Evolutionary conservation across 2,797 vertebrate species (phyloP).

Genomic region (Onychomys arenicola): DNA sequence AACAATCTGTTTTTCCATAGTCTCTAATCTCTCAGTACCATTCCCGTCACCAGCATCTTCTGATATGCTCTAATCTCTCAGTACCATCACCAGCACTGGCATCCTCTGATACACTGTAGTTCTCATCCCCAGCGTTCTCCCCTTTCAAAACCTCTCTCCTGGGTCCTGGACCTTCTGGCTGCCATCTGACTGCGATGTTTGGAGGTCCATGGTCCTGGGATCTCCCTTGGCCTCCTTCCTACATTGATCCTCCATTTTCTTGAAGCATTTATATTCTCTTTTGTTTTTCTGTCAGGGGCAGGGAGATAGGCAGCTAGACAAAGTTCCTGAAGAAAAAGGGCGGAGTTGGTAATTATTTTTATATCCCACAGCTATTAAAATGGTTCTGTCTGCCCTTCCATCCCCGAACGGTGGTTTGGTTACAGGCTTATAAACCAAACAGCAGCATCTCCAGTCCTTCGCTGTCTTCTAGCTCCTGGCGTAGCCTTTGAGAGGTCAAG

Average conservation of each 20-base stretch:
- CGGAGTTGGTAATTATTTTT: not conserved
- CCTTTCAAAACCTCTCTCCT: not conserved
- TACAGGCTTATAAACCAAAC: not conserved
- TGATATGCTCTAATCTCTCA: not conserved
- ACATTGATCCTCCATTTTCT: not conserved
- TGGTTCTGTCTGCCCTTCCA: not conserved
- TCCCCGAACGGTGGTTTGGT: not conserved
- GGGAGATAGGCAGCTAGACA: too few relatives aligned
- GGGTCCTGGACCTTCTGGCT: not conserved
- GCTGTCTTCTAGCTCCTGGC: not conserved
- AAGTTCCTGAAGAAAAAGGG: not conserved
- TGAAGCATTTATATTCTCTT: not conserved
- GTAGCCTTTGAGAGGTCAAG: not conserved
- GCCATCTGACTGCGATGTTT: not conserved
- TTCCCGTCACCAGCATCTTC: not conserved
- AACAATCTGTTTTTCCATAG: not conserved
- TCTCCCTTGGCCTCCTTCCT: constrained; percentile 21
- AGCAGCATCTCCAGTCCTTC: not conserved
- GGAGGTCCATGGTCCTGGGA: not conserved
- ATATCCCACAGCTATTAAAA: not conserved
- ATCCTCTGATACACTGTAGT: not conserved
- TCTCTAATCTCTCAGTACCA: not conserved
- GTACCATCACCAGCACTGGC: not conserved
- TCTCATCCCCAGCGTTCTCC: not conserved
- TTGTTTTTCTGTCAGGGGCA: not conserved